Base-by-base conservation (phyloP, 1,140 invertebrate genomes). In the Drosophila nannoptera region DNA sequence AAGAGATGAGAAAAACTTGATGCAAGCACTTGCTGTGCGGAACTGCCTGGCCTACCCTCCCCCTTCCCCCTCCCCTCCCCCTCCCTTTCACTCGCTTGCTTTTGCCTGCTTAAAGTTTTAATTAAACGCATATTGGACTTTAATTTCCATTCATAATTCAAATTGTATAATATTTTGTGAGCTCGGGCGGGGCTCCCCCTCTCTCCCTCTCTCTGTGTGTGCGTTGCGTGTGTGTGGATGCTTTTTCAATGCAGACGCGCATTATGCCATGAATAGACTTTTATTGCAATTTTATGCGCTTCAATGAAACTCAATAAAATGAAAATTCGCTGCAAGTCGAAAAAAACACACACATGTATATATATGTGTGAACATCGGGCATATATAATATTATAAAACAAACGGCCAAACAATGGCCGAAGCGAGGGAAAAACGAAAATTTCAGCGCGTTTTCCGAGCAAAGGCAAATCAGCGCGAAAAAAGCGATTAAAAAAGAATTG, bases 231-330 rank as follows among this genome's bases (percentile, higher is more conserved):
- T 36, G 32, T 48, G 38, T 7, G 14, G 12, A 29, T 61, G 36
- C 58, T 77, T 66, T 48, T 62, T 65, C 42, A 61, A 33, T 59
- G 55, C 55, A 63, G 38, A 53, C 35, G 64, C 67, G 50, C 45
- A 55, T 64, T 70, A 66, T 56, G 14, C 38, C 68, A 62, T 68
- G 64, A 68, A 83, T 86, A 74, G 80, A 80, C 76, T 83, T 84
- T 84, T 86, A 84, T 81, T 77, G 81, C 81, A 84, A 84, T 84
- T 84, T 86, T 73, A 76, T 80, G 73, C 81, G 81, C 81, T 86
- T 81, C 81, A 84, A 80, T 86, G 74, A 77, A 84, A 81, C 81
- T 81, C 77, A 84, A 84, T 84, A 86, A 80, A 86, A 84, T 77
- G 65, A 67, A 69, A 60, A 75, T 83, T 36, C 43, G 64, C 11